These are phyloP conservation scores for Maniola hyperantus DNA, from an alignment of 2,888 invertebrate species.

Conservation along the genomic window DNA sequence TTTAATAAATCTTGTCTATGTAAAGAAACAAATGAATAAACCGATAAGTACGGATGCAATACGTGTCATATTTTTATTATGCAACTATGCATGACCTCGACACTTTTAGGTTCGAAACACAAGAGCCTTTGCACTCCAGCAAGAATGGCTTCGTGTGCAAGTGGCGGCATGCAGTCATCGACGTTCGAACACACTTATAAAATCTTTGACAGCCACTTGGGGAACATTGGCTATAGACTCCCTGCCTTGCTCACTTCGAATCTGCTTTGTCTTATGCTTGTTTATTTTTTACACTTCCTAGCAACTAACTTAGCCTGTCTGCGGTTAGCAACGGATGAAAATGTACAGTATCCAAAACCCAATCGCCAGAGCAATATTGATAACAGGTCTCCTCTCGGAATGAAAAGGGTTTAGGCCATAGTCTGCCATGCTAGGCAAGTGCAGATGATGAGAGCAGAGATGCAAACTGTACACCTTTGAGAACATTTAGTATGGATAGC, in stretches of 20 bases:
- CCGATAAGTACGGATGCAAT: neutral
- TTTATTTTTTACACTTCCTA: slow-evolving; percentile 30
- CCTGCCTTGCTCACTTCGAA: slow-evolving; percentile 40
- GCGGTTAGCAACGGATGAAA: slow-evolving; percentile 5
- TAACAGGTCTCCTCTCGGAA: no score
- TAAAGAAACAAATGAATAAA: neutral
- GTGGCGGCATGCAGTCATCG: slow-evolving; percentile 64
- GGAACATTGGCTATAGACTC: slow-evolving; percentile 40
- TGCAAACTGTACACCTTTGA: no score
- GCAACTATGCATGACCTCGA: slow-evolving; percentile 35
- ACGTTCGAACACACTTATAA: slow-evolving; percentile 70
- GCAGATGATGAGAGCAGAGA: no score
- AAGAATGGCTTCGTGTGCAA: slow-evolving; percentile 69
- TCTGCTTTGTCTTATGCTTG: slow-evolving; percentile 48
- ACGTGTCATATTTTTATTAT: slow-evolving; percentile 26
- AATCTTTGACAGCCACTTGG: slow-evolving; percentile 73
- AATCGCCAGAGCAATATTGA: no score
- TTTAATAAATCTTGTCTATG: neutral
- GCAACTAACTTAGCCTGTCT: slow-evolving; percentile 20
- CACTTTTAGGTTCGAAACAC: slow-evolving; percentile 36
- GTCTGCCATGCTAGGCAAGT: no score
- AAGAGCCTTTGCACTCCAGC: slow-evolving; percentile 45
- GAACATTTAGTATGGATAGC: no score
- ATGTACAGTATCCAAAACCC: neutral
- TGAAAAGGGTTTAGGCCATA: no score